Evolutionary conservation across 2,797 vertebrate genomes (phyloP), one percentile per base, ranked within the genome.

Genomic region (Tapirus indicus): DNA sequence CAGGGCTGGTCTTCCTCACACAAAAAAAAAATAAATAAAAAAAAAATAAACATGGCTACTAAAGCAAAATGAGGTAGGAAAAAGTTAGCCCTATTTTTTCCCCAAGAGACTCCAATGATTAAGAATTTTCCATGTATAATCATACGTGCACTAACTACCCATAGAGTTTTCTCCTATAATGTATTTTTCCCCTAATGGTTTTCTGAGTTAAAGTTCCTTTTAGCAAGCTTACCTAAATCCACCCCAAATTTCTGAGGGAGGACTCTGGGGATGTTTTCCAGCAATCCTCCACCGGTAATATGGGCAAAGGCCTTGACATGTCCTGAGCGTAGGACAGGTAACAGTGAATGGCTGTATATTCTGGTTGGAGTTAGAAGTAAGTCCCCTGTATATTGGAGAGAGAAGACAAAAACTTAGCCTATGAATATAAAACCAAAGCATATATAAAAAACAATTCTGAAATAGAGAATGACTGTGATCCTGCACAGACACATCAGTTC

Each of bases 211-310:
- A 96, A 83, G 66, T 25, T 62, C 62, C 49, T 47, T 79, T 92
- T 69, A 17, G 56, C 12, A 6, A 20, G 49, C 98, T 99, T 96
- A 99, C 99, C 99, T 98, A 99, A 97, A 91, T 99, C 95, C 0
- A 99, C 99, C 0, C 99, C 99, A 68, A 99, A 97, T 47, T 99
- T 98, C n/a, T 94, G 95, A 1, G 99, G 99, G 38, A 99, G 99
- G 32, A 99, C 99, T 38, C 99, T 98, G 13, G 99, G 99, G 77
- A 99, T 99, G 98, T 99, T 99, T 98, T 99, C 99, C 98, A 99
- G 97, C 11, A 99, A 99, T 5, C 99, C 99, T 0, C 99, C 99
- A 11, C 99, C 99, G 6, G 99, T 99, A 98, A 99, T 99, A 98
- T 99, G 99, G 41, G 99, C 99, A 32, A 99, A 99, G 71, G 99